These are phyloP conservation scores for Cygnus buccinator DNA, from an alignment of 2,113 vertebrate genomes.

Conservation along the genomic window DNA sequence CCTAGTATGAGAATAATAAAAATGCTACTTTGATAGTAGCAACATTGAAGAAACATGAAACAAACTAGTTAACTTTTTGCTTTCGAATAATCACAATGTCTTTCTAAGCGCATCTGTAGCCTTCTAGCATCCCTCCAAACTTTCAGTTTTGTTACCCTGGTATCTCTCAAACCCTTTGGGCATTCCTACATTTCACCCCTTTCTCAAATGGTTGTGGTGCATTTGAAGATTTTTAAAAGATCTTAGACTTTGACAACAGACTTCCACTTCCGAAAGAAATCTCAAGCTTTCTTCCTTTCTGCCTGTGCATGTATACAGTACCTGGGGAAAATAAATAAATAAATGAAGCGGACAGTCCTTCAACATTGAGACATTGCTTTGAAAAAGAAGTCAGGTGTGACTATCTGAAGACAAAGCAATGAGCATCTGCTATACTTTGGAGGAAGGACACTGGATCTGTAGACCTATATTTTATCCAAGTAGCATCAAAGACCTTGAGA, in stretches of 20 bases:
- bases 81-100: background rate
- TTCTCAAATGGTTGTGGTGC: background rate
- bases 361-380: background rate
- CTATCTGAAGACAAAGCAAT: constrained; percentile 59
- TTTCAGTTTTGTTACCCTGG: background rate
- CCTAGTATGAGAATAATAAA: background rate
- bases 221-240: constrained; percentile 29
- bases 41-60: background rate
- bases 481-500: constrained; percentile 70
- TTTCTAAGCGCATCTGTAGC: background rate
- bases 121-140: background rate
- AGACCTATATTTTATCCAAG: constrained; percentile 70
- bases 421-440: constrained; percentile 57
- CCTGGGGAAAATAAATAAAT: background rate
- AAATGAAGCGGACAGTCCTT: background rate
- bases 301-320: background rate
- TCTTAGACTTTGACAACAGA: background rate
- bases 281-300: constrained; percentile 16
- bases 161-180: background rate
- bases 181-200: background rate
- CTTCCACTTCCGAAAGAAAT: constrained; percentile 37
- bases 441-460: constrained; percentile 66
- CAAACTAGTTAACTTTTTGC: background rate
- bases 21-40: background rate
- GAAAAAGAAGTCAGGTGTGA: constrained; percentile 30